These are phyloP conservation scores for Notothenia rossii DNA, from an alignment of 2,113 vertebrate genomes.

Conservation along the genomic window DNA sequence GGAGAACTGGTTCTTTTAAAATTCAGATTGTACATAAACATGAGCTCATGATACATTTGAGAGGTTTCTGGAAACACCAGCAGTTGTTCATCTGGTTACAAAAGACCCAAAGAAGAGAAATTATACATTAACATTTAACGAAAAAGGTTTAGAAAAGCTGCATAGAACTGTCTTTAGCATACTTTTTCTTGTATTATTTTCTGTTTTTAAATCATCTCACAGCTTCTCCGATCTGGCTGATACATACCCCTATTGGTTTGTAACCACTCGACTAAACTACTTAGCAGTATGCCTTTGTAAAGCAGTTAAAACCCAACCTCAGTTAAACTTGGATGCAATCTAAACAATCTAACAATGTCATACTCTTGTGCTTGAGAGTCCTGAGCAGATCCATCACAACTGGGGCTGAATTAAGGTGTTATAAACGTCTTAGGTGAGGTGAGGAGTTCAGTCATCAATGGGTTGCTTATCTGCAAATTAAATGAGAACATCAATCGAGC, in stretches of 20 bases:
- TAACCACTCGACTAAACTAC: not conserved
- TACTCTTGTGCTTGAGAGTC: not conserved
- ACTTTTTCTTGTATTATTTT: not conserved
- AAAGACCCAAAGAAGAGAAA: not conserved
- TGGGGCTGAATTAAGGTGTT: constrained; percentile 31
- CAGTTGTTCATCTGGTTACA: not conserved
- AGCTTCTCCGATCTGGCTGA: not conserved
- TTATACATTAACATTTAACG: not conserved
- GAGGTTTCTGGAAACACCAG: not conserved
- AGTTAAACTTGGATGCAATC: not conserved
- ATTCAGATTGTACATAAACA: not conserved
- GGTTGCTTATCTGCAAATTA: constrained; percentile 42
- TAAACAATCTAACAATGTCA: not conserved
- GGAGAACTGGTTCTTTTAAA: not conserved
- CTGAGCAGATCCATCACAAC: not conserved
- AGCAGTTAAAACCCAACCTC: not conserved
- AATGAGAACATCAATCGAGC: constrained; percentile 3
- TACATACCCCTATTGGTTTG: not conserved
- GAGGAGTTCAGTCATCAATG: not conserved
- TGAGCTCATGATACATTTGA: not conserved
- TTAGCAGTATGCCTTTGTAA: not conserved
- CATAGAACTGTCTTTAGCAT: too few species aligned
- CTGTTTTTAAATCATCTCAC: not conserved
- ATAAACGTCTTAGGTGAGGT: constrained; percentile 2
- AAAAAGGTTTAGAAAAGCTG: not conserved